Percentiles rank a stretch among this genome's conserved stretches.
Evolutionary conservation across 1,140 invertebrate species (phyloP).

Genomic region (Papilio xuthus): DNA sequence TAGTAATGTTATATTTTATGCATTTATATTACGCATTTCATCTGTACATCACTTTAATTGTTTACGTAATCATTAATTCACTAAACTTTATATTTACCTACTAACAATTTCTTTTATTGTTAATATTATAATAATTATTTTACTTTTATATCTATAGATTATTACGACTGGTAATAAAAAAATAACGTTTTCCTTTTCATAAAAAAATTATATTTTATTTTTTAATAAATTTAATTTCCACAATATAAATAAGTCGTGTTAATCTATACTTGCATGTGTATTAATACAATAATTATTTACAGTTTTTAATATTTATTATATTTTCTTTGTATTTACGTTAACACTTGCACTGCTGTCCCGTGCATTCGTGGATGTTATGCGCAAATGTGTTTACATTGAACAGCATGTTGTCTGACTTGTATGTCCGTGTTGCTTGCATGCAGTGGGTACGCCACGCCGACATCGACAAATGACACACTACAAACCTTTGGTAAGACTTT

Average conservation of each 20-base stretch:
- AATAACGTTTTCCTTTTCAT: too few relatives aligned
- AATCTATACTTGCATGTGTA: background rate
- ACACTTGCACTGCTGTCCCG: background rate
- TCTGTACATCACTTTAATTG: background rate
- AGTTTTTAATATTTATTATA: conserved; percentile 24
- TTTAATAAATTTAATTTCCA: background rate
- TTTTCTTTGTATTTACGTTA: conserved; percentile 28
- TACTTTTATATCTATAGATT: background rate
- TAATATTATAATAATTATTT: too few relatives aligned
- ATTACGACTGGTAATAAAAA: background rate
- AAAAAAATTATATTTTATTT: background rate
- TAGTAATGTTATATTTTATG: background rate
- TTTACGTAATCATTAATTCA: background rate
- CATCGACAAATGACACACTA: conserved; percentile 72
- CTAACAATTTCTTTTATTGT: background rate
- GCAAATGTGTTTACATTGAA: conserved; percentile 45
- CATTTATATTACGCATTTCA: background rate
- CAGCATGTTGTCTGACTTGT: conserved; percentile 65
- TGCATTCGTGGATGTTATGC: conserved; percentile 9
- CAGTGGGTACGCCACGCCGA: conserved; percentile 62
- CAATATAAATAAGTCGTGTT: background rate
- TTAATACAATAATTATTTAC: background rate
- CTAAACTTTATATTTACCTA: background rate
- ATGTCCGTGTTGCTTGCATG: conserved; percentile 67
- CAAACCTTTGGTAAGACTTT: conserved; percentile 73